Conservation (phyloP, 2,113 vertebrate species). For the Esox niger region DNA sequence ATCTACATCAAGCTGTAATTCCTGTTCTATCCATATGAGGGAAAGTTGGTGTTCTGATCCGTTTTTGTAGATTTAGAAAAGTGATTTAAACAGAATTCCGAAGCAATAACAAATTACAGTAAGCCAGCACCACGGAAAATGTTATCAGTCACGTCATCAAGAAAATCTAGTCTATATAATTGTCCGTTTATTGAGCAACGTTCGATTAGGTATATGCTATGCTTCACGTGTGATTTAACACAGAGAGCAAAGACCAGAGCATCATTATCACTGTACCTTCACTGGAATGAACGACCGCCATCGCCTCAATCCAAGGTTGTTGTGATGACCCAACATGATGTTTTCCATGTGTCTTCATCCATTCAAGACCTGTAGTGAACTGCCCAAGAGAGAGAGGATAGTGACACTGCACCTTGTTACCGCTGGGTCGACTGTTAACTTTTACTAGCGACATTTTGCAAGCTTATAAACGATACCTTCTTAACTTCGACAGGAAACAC, state of each 20-base stretch:
- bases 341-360: constrained; percentile 56
- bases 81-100: not conserved
- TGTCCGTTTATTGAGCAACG: not conserved
- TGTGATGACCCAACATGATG: constrained; percentile 40
- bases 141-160: not conserved
- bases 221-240: not conserved
- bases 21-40: constrained; percentile 66
- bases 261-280: not conserved
- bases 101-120: not conserved
- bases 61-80: not conserved
- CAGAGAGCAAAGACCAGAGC: not conserved
- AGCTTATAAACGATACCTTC: constrained; percentile 73
- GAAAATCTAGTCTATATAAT: not conserved
- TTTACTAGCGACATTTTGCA: constrained; percentile 76
- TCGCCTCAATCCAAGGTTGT: not conserved
- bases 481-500: constrained; percentile 72
- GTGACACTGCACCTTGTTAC: constrained; percentile 70
- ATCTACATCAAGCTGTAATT: constrained; percentile 52
- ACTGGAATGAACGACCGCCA: constrained; percentile 10
- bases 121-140: not conserved
- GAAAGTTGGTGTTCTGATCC: constrained; percentile 41
- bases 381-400: constrained; percentile 34
- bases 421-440: constrained; percentile 73
- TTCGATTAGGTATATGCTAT: not conserved
- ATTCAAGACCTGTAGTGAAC: constrained; percentile 39